These are phyloP conservation scores for Bombus ignitus DNA, from an alignment of 1,140 invertebrate species.

Conservation along the genomic window DNA sequence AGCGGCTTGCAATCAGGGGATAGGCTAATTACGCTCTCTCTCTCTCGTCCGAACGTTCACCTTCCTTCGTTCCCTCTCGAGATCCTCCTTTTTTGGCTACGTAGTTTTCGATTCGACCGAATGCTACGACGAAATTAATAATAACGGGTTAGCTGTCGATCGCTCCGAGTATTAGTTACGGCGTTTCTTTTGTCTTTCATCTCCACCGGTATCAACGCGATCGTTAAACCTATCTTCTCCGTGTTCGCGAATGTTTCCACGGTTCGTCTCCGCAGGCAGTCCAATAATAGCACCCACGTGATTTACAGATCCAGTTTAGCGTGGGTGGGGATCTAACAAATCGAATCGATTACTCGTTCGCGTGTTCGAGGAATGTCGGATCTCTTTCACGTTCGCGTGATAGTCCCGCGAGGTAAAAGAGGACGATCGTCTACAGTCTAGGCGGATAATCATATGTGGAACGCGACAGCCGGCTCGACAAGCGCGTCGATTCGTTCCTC, in stretches of 20 bases:
- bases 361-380: background rate
- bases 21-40: constrained; percentile 64
- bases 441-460: background rate
- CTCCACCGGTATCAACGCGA: constrained; percentile 1
- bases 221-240: background rate
- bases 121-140: constrained; percentile 45
- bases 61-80: background rate
- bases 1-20: constrained; percentile 57
- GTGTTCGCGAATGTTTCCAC: background rate
- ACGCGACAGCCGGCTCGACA: constrained; percentile 6
- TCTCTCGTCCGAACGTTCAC: background rate
- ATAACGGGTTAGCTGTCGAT: constrained; percentile 48
- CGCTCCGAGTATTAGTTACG: constrained; percentile 53
- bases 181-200: constrained; percentile 43
- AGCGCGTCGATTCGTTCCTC: constrained; percentile 21
- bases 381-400: background rate
- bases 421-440: constrained; percentile 17
- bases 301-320: constrained; percentile 18
- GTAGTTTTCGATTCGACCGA: background rate
- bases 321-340: background rate
- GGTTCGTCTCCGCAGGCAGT: constrained; percentile 1
- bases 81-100: background rate
- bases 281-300: constrained; percentile 2
- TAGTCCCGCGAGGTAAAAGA: background rate
- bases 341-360: background rate